Base-by-base conservation (phyloP, 2,888 invertebrate species). In the Drosophila basisetae region DNA sequence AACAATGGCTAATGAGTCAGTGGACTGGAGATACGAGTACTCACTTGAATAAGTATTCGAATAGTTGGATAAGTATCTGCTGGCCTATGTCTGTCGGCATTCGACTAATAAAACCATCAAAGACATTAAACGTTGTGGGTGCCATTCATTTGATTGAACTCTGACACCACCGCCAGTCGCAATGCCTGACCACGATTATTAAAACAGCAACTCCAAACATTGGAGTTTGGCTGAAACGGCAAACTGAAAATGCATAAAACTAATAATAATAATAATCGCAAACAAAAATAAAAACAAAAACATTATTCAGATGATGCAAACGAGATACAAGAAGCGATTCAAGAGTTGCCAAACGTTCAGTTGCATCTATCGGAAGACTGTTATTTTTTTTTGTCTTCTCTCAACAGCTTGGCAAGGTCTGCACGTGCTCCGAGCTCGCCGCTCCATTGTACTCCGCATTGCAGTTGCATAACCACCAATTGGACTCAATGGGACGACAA, bases 81-180 rank as follows among this genome's bases (percentile, higher is more conserved):
- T 59, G 79, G 79, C 68, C 76, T 50, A 66, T 76, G 73, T 75
- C 84, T 87, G 84, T 84, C 86, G 81, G 84, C 83, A 79, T 80
- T 78, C 68, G 72, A 56, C 84, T 87, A 88, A 88, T 88, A 89
- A 90, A 88, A 90, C 88, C 88, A 88, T 88, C 88, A 88, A 89
- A 90, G 80, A 80, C 89, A 90, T 88, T 88, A 84, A 90, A 83
- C 75, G 79, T 84, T 84, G 84, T 89, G 88, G 88, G 91, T 88
- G 88, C 88, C 84, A 88, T 88, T 88, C 88, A 88, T 88, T 88
- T 89, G 91, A 69, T 76, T 88, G 88, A 90, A 89, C 88, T 90
- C 70, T 89, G 87, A 90, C 82, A 75, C 72, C 59, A 52, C 47
- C 67, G 52, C 74, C 65, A 77, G 70, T 59, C 67, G 54, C 66